Percentiles rank a stretch among this genome's conserved stretches.
Evolutionary conservation across 2,797 vertebrate genomes (phyloP).

Genomic region (Nasua narica): DNA sequence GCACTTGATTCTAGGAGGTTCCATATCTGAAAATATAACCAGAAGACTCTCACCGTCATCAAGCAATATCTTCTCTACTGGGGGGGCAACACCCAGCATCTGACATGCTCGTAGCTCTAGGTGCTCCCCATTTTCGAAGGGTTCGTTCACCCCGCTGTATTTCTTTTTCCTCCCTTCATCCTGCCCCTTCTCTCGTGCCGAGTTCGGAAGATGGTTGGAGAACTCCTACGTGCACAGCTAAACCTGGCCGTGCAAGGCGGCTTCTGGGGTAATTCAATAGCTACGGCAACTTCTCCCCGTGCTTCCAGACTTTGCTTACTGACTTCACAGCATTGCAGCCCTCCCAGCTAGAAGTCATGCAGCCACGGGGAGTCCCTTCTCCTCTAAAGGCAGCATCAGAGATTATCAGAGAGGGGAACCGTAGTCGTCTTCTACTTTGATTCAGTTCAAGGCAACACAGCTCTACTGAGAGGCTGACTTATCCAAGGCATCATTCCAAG

Average conservation of each 20-base stretch:
- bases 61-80: background rate
- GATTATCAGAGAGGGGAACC: background rate
- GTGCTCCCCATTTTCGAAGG: background rate
- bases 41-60: conserved; percentile 18
- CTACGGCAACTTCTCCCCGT: background rate
- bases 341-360: background rate
- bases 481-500: background rate
- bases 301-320: background rate
- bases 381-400: background rate
- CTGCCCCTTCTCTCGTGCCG: background rate
- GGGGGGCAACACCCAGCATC: background rate
- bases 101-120: background rate
- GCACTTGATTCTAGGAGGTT: conserved; percentile 95
- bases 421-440: background rate
- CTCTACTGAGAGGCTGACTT: background rate
- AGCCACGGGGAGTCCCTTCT: background rate
- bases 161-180: background rate
- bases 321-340: background rate
- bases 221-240: background rate
- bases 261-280: background rate
- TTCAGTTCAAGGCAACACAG: conserved; percentile 4
- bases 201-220: background rate
- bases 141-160: background rate
- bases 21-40: conserved; percentile 87
- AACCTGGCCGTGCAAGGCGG: background rate